Percentiles rank a stretch among this genome's conserved stretches.
phyloP scores from a whole-genome alignment of 2,113 vertebrate species.

The Ameiurus melas region DNA sequence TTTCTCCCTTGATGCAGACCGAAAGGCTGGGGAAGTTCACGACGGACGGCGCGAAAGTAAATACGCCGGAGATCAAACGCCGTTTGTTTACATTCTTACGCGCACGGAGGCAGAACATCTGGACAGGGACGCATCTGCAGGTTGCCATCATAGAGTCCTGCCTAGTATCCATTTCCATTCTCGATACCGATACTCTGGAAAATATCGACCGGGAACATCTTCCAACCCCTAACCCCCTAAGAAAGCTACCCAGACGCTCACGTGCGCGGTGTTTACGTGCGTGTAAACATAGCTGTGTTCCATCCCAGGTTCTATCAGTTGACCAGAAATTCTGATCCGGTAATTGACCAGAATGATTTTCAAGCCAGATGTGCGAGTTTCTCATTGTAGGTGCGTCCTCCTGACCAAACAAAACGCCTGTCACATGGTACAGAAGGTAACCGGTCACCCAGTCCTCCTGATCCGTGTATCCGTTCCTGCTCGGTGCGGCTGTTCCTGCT shows the following conservation, averaged over 20 bases:
- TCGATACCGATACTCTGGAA: background rate
- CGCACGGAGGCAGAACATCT: background rate
- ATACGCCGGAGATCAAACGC: background rate
- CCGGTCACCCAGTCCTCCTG: too few species aligned
- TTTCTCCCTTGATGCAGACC: background rate
- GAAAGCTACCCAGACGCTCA: background rate
- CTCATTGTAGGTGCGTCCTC: background rate
- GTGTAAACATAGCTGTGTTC: background rate
- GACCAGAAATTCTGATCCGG: background rate
- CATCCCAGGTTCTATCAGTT: background rate
- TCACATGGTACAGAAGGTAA: too few species aligned
- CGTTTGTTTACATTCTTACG: constrained; percentile 5
- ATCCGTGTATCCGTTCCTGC: too few species aligned
- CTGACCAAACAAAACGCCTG: background rate
- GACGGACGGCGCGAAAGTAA: background rate
- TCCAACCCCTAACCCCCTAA: too few species aligned
- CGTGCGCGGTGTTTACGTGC: background rate
- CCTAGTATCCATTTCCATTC: background rate
- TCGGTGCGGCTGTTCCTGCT: too few species aligned
- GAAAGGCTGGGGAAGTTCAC: background rate
- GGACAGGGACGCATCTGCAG: background rate
- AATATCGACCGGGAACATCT: background rate
- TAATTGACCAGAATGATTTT: background rate
- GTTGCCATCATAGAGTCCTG: background rate
- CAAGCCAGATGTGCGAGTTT: background rate